Base-by-base conservation (phyloP, 1,140 invertebrate genomes). In the Drosophila athabasca region DNA sequence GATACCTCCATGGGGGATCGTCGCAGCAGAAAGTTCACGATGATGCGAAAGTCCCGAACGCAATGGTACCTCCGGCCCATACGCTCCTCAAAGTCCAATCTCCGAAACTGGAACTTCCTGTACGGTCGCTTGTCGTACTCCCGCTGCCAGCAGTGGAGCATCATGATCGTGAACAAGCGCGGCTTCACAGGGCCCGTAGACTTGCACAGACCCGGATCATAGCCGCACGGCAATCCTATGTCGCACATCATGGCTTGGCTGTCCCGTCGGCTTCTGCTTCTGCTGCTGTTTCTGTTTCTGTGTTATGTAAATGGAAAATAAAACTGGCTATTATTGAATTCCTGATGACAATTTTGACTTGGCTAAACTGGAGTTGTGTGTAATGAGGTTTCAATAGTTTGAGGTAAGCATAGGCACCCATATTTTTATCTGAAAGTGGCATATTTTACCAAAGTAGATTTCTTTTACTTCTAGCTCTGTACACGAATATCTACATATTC, bases 121-220 rank as follows among this genome's bases (percentile, higher is more conserved):
- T 80, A 91, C 0, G 90, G 90, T n/a, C 88, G 55, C 39, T 72
- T 43, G 51, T 91, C 90, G 51, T 91, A 91, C 53, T 91, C 90
- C 39, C 82, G 71, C 64, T 91, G 90, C 90, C 90, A 91, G 29
- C 78, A 90, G 13, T 74, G 41, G 1, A 91, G 57, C 50, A 91
- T 50, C 7, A 89, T 17, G 0, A 45, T 17, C 1, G 76, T 77
- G 49, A 91, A 78, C 0, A 51, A 7, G 0, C 71, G 79, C 1
- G 44, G 39, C 19, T 70, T 64, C 1, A 17, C 0, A 2, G 39
- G 43, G 13, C 7, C 2, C 6, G 31, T 2, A 6, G 11, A 3
- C 15, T 2, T 11, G 35, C 59, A 54, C 17, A n/a, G 9, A 4
- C 6, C 6, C 0, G 55, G 49, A 66, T 70, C 13, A 22, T 73